A percentile compares a stretch with the other conserved stretches of the same genome.
phyloP scores from a whole-genome alignment of 2,888 invertebrate species.

The Eubasilissa splendida region DNA sequence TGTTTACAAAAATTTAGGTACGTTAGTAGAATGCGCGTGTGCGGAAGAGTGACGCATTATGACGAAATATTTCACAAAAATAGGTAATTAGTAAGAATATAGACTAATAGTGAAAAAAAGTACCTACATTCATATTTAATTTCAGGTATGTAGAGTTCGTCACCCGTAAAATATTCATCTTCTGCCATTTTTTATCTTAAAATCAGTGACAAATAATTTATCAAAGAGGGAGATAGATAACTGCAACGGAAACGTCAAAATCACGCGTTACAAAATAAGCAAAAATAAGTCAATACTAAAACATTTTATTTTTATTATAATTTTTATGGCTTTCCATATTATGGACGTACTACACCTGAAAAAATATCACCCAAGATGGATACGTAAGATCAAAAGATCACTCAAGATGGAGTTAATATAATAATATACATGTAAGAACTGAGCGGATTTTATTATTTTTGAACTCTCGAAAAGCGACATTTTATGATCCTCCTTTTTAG shows the following conservation, averaged over 20 bases:
- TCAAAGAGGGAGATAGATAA: conserved; percentile 41
- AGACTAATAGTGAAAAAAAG: not conserved
- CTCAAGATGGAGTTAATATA: not conserved
- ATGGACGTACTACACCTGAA: too few relatives aligned
- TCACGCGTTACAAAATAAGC: not conserved
- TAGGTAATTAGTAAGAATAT: not conserved
- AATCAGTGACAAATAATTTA: conserved; percentile 25
- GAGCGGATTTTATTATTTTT: too few relatives aligned
- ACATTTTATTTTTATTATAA: too few relatives aligned
- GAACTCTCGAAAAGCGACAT: too few relatives aligned
- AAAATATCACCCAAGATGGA: not conserved
- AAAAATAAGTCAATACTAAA: too few relatives aligned
- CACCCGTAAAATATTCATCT: conserved; percentile 72
- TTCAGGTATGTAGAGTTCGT: conserved; percentile 77
- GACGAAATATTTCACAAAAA: conserved; percentile 17
- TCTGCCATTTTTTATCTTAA: conserved; percentile 59
- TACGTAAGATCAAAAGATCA: not conserved
- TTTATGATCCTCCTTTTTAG: too few relatives aligned
- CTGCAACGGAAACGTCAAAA: conserved; percentile 24
- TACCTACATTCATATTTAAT: conserved; percentile 88
- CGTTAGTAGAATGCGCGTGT: conserved; percentile 23
- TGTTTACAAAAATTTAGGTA: conserved; percentile 14
- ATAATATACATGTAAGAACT: not conserved
- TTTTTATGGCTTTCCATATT: too few relatives aligned
- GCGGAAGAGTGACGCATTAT: conserved; percentile 49